Evolutionary conservation across 2,113 vertebrate genomes (phyloP).

Genomic region (Glaucomys volans): DNA sequence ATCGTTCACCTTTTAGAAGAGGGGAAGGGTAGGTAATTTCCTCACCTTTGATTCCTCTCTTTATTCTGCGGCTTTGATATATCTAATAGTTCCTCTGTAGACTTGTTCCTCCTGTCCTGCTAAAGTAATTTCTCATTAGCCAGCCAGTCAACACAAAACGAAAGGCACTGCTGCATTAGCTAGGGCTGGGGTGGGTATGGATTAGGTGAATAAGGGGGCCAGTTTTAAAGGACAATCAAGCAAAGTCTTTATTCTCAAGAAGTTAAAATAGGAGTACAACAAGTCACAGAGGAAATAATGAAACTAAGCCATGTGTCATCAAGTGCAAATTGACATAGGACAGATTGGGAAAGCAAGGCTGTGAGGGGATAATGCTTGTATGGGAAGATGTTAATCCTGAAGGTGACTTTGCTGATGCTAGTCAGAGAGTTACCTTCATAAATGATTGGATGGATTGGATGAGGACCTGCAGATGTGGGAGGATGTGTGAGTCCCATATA

Average conservation of each 20-base stretch:
- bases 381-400: neutral
- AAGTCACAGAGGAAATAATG: slow-evolving; percentile 39
- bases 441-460: neutral
- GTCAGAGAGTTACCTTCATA: neutral
- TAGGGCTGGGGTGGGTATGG: neutral
- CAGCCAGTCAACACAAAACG: slow-evolving; percentile 17
- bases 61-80: slow-evolving; percentile 59
- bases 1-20: slow-evolving; percentile 66
- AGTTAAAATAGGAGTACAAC: slow-evolving; percentile 32
- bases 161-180: neutral
- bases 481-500: neutral
- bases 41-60: slow-evolving; percentile 46
- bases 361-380: neutral
- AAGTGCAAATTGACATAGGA: slow-evolving; percentile 57
- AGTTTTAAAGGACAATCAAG: slow-evolving; percentile 45
- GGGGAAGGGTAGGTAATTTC: slow-evolving; percentile 26
- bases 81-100: slow-evolving; percentile 25
- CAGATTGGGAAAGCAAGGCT: neutral
- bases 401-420: neutral
- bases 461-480: neutral
- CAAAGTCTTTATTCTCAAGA: slow-evolving; percentile 39
- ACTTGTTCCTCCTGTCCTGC: neutral
- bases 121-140: slow-evolving; percentile 74
- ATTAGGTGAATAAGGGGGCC: neutral
- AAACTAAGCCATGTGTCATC: neutral